Evolutionary conservation across 2,797 vertebrate genomes (phyloP).

Genomic region (Acanthurus lineatus): DNA sequence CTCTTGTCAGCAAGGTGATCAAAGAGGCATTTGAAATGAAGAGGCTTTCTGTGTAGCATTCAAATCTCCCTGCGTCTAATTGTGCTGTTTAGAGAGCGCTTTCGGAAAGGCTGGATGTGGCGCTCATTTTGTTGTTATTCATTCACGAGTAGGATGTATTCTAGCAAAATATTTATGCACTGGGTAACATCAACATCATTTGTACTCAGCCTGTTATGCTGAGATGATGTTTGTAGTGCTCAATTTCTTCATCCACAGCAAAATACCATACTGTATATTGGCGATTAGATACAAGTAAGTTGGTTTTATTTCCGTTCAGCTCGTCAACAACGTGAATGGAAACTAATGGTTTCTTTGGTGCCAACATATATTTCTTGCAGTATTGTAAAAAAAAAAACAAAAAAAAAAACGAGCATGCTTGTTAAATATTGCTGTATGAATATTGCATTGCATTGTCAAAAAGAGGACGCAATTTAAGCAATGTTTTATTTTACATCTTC

Average conservation of each 20-base stretch:
- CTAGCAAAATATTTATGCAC: slow-evolving; percentile 67
- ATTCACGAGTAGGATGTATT: slow-evolving; percentile 59
- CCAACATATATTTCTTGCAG: slow-evolving; percentile 1
- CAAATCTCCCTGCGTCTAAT: slow-evolving; percentile 66
- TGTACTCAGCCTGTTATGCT: slow-evolving; percentile 47
- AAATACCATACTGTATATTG: slow-evolving; percentile 7
- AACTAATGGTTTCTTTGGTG: slow-evolving; percentile 16
- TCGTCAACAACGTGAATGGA: background rate
- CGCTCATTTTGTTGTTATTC: slow-evolving; percentile 63
- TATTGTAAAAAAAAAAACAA: background rate
- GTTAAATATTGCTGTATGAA: slow-evolving; percentile 29
- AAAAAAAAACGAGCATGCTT: background rate
- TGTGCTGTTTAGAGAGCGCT: slow-evolving; percentile 59
- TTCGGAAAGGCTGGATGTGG: slow-evolving; percentile 42
- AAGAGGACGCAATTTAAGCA: slow-evolving; percentile 12
- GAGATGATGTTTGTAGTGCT: slow-evolving; percentile 52
- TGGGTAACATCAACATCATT: slow-evolving; percentile 65
- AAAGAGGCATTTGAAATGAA: slow-evolving; percentile 72
- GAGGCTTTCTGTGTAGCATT: slow-evolving; percentile 51
- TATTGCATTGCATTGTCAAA: slow-evolving; percentile 32
- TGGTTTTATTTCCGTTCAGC: slow-evolving; percentile 23
- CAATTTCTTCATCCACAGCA: slow-evolving; percentile 38
- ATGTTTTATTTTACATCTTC: slow-evolving; percentile 24
- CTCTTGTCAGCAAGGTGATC: slow-evolving; percentile 73
- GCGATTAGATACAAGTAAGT: slow-evolving; percentile 26